Conservation (phyloP, 2,113 vertebrate genomes). For the Corydoras maculifer region DNA sequence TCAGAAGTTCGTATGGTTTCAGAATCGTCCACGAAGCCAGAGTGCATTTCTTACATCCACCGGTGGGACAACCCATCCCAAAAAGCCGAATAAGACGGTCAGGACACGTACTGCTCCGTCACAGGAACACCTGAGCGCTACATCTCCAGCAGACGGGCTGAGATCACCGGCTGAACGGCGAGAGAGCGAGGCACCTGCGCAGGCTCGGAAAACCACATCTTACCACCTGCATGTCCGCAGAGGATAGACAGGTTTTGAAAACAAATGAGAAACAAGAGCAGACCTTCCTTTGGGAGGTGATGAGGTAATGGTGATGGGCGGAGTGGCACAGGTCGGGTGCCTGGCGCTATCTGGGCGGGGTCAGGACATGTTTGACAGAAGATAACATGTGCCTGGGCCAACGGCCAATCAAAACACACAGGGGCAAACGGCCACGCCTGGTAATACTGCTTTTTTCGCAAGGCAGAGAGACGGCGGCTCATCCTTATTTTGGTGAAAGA, state of each 20-base stretch:
- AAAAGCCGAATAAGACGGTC: background rate
- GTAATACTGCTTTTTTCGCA: slow-evolving; percentile 30
- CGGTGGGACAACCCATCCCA: background rate
- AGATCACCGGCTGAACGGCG: background rate
- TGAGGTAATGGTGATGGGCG: slow-evolving; percentile 65
- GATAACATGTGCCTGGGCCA: slow-evolving; percentile 67
- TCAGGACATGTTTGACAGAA: slow-evolving; percentile 69
- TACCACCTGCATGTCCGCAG: slow-evolving; percentile 53
- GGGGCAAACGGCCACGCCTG: slow-evolving; percentile 51
- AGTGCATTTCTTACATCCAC: slow-evolving; percentile 1
- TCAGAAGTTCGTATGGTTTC: too few relatives aligned
- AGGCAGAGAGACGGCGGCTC: background rate
- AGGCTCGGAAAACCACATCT: slow-evolving; percentile 2
- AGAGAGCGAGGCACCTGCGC: background rate
- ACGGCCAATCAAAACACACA: slow-evolving; percentile 61
- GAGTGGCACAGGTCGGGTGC: slow-evolving; percentile 58
- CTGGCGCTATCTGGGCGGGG: slow-evolving; percentile 80
- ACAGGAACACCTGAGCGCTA: background rate
- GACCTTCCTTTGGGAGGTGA: slow-evolving; percentile 46
- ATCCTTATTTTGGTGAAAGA: slow-evolving; percentile 15
- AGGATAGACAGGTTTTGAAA: slow-evolving; percentile 41
- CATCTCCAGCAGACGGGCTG: slow-evolving; percentile 1
- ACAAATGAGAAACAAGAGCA: slow-evolving; percentile 42
- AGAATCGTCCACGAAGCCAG: background rate
- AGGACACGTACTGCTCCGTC: slow-evolving; percentile 7